Evolutionary conservation across 2,113 vertebrate genomes (phyloP).

Genomic region (Trachemys scripta): DNA sequence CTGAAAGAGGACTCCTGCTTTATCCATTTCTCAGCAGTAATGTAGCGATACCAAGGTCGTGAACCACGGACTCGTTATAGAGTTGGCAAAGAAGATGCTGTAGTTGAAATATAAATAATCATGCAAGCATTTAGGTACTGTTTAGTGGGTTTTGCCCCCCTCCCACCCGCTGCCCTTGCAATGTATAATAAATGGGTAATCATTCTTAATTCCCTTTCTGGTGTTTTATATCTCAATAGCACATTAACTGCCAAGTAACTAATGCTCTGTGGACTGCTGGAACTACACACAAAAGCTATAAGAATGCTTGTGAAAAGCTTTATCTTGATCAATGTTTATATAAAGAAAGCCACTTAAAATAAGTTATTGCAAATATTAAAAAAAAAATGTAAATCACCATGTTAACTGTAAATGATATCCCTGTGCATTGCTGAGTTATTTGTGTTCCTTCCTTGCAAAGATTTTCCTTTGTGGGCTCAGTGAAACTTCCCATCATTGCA

Average conservation of each 20-base stretch:
- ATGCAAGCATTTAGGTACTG: background rate
- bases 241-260: conserved; percentile 12
- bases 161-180: background rate
- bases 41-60: background rate
- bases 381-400: conserved; percentile 17
- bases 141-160: background rate
- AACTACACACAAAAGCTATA: conserved; percentile 10
- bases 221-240: conserved; percentile 29
- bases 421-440: conserved; percentile 14
- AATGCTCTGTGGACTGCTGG: background rate
- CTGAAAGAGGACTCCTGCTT: background rate
- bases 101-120: background rate
- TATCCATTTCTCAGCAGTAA: background rate
- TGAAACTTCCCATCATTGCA: conserved; percentile 25
- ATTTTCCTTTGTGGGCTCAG: background rate
- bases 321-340: conserved; percentile 48
- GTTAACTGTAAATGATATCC: conserved; percentile 11
- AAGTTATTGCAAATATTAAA: conserved; percentile 20
- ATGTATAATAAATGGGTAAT: background rate
- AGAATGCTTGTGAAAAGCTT: conserved; percentile 54
- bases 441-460: conserved; percentile 9
- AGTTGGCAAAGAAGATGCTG: background rate
- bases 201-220: background rate
- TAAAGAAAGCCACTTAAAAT: conserved; percentile 46
- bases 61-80: background rate